Evolutionary conservation across 2,888 invertebrate species (phyloP).

Genomic region (Andrena camellia): DNA sequence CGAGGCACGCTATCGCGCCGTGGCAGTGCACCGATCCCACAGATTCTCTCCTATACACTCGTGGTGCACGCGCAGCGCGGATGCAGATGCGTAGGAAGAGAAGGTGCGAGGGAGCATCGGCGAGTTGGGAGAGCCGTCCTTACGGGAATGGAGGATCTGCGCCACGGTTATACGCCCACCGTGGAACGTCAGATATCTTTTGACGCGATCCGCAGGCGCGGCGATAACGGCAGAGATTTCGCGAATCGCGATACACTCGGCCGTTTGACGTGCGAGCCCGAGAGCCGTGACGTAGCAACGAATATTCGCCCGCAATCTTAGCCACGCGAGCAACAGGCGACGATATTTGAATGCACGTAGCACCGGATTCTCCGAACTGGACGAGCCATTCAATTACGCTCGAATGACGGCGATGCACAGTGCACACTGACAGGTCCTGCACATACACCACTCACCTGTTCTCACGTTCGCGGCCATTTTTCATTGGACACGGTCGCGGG

Average conservation of each 20-base stretch:
- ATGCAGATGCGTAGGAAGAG: constrained; percentile 11
- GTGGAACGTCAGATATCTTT: constrained; percentile 29
- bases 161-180: constrained; percentile 40
- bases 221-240: constrained; percentile 34
- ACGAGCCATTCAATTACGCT: constrained; percentile 4
- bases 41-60: constrained; percentile 36
- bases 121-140: constrained; percentile 3
- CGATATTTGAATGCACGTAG: constrained; percentile 1
- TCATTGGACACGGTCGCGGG: constrained; percentile 56
- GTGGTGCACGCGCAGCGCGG: constrained; percentile 29
- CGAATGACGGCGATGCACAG: constrained; percentile 13
- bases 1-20: background rate
- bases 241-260: constrained; percentile 7
- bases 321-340: background rate
- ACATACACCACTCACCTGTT: constrained; percentile 79
- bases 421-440: constrained; percentile 40
- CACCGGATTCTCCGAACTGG: background rate
- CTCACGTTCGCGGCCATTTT: constrained; percentile 81
- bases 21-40: constrained; percentile 13
- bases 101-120: constrained; percentile 4
- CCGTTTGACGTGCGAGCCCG: constrained; percentile 32
- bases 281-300: constrained; percentile 37
- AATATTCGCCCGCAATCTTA: constrained; percentile 11
- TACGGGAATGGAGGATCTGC: background rate
- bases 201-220: constrained; percentile 11